These are phyloP conservation scores for Megalops cyprinoides DNA, from an alignment of 2,797 vertebrate genomes.

Conservation along the genomic window DNA sequence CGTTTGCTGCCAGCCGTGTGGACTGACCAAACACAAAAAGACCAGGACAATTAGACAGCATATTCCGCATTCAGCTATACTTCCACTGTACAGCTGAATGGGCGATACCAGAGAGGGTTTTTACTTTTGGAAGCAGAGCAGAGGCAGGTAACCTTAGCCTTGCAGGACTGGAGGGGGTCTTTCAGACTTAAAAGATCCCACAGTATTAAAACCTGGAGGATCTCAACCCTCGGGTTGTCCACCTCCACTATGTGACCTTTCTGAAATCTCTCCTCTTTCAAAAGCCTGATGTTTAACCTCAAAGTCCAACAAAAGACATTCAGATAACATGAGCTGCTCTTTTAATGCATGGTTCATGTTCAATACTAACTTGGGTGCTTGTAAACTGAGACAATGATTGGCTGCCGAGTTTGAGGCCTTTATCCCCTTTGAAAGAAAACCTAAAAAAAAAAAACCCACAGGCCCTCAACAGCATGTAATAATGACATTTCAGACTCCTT, in stretches of 20 bases:
- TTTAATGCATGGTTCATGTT: neutral
- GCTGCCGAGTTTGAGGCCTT: neutral
- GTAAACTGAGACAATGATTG: neutral
- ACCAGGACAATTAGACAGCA: too few relatives aligned
- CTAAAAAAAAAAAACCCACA: neutral
- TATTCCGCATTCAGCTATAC: too few relatives aligned
- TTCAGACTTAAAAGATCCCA: neutral
- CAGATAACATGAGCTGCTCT: neutral
- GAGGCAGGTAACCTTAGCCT: neutral
- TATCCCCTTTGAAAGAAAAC: neutral
- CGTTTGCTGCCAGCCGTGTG: neutral
- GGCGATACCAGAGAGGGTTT: too few relatives aligned
- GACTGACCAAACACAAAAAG: too few relatives aligned
- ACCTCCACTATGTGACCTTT: neutral
- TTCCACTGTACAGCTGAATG: too few relatives aligned
- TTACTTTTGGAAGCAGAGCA: too few relatives aligned
- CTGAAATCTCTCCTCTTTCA: neutral
- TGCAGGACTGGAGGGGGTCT: neutral
- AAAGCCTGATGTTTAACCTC: neutral
- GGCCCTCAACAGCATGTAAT: neutral
- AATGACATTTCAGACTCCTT: neutral
- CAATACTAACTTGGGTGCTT: too few relatives aligned
- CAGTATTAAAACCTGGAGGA: neutral
- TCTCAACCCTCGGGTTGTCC: neutral
- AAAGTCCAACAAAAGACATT: neutral